Evolutionary conservation across 2,797 vertebrate genomes (phyloP).

Genomic region (Nannoperca australis): DNA sequence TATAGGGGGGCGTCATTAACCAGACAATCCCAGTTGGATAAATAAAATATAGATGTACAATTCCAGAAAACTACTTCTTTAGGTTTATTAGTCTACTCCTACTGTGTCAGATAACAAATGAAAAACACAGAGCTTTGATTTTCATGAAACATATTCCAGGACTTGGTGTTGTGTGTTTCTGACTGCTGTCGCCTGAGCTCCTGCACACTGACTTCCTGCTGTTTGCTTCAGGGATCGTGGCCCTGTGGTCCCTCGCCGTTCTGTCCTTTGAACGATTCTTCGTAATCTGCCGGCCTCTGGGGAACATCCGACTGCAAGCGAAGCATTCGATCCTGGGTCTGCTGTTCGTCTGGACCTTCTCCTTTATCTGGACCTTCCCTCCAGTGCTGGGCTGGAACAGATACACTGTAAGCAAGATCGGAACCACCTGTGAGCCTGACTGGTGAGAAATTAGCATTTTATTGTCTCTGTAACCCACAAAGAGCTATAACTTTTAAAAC

Average conservation of each 20-base stretch:
- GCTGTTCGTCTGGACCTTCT: slow-evolving; percentile 91
- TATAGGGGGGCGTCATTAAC: too few relatives aligned
- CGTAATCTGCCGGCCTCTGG: slow-evolving; percentile 89
- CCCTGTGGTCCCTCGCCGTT: slow-evolving; percentile 93
- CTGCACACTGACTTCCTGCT: slow-evolving; percentile 28
- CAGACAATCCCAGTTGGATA: too few relatives aligned
- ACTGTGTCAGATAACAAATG: not conserved
- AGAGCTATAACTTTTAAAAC: not conserved
- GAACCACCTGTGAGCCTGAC: slow-evolving; percentile 95
- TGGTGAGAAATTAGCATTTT: slow-evolving; percentile 85
- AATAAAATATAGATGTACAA: too few relatives aligned
- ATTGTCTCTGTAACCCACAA: not conserved
- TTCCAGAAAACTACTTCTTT: not conserved
- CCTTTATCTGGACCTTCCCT: slow-evolving; percentile 92
- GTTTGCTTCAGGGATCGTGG: slow-evolving; percentile 87
- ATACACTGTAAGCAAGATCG: slow-evolving; percentile 93
- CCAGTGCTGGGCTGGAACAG: slow-evolving; percentile 93
- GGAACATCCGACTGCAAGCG: slow-evolving; percentile 82
- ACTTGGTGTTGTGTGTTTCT: not conserved
- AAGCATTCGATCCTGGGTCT: slow-evolving; percentile 89
- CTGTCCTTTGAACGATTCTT: slow-evolving; percentile 91
- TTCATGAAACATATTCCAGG: not conserved
- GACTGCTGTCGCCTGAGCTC: not conserved
- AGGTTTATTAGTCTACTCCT: not conserved
- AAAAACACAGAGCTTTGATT: not conserved